Percentiles rank a stretch among this genome's conserved stretches.
Conservation (phyloP, 1,140 invertebrate genomes). For the Octopus sinensis region DNA sequence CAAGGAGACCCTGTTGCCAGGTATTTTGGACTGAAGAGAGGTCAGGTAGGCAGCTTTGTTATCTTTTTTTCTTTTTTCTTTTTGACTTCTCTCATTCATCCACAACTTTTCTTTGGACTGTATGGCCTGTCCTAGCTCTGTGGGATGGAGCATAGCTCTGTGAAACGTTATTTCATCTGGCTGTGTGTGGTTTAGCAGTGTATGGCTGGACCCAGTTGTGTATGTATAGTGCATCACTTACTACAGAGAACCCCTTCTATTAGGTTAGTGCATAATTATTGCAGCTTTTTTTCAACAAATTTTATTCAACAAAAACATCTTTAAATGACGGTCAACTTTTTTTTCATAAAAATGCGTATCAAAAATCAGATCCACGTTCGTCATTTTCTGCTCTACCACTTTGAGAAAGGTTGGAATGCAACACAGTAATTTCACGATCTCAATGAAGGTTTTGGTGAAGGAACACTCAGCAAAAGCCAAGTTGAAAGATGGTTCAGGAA, state of each 20-base stretch:
- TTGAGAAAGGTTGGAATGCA: not conserved
- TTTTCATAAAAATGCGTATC: not conserved
- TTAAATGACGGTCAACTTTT: not conserved
- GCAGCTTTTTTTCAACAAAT: not conserved
- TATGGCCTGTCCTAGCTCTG: too few species aligned
- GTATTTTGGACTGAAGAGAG: slow-evolving; percentile 94
- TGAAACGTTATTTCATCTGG: too few species aligned
- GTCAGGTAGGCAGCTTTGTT: slow-evolving; percentile 69
- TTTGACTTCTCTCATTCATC: too few species aligned
- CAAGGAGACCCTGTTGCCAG: slow-evolving; percentile 95
- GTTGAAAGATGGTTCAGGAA: not conserved
- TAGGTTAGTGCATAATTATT: too few species aligned
- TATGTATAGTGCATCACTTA: too few species aligned
- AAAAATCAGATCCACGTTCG: not conserved
- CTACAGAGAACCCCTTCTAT: too few species aligned
- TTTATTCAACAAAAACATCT: not conserved
- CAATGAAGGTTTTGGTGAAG: not conserved
- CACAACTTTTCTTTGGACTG: too few species aligned
- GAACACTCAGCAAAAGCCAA: not conserved
- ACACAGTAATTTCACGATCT: not conserved
- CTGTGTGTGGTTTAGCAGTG: too few species aligned
- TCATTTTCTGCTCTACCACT: not conserved
- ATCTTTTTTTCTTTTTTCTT: not conserved
- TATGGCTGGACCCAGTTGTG: too few species aligned
- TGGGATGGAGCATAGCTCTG: too few species aligned